A percentile compares a stretch with the other conserved stretches of the same genome.
Conservation (phyloP, 2,113 vertebrate genomes). For the Phaetusa simplex region DNA sequence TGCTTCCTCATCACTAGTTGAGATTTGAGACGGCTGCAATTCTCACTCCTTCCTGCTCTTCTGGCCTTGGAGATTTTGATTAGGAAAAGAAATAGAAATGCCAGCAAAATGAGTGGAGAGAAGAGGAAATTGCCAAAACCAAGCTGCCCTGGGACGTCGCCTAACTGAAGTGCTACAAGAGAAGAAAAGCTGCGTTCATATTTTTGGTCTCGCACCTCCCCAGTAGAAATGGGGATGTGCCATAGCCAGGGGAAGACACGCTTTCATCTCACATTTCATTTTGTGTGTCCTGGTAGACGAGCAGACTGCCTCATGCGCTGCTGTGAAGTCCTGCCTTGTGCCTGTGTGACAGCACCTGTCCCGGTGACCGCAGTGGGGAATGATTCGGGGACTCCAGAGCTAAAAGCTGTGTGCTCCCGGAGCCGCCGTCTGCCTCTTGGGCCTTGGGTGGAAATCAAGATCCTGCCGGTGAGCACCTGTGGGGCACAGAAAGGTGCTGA, state of each 20-base stretch:
- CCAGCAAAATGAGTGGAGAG: background rate
- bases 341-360: background rate
- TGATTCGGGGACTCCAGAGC: background rate
- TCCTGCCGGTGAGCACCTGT: background rate
- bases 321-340: background rate
- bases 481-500: background rate
- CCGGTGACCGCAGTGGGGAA: background rate
- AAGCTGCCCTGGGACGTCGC: background rate
- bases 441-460: background rate
- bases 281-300: background rate
- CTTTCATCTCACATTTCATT: background rate
- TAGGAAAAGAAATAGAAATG: background rate
- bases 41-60: conserved; percentile 1
- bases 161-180: background rate
- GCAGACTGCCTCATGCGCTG: background rate
- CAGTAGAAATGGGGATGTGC: background rate
- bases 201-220: background rate
- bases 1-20: background rate
- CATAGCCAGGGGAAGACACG: background rate
- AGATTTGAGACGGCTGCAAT: background rate
- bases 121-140: background rate
- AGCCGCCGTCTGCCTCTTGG: background rate
- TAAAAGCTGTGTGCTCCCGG: background rate
- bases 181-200: background rate
- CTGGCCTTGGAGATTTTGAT: background rate